Evolutionary conservation across 1,140 invertebrate genomes (phyloP).

Genomic region (Listronotus oregonensis): DNA sequence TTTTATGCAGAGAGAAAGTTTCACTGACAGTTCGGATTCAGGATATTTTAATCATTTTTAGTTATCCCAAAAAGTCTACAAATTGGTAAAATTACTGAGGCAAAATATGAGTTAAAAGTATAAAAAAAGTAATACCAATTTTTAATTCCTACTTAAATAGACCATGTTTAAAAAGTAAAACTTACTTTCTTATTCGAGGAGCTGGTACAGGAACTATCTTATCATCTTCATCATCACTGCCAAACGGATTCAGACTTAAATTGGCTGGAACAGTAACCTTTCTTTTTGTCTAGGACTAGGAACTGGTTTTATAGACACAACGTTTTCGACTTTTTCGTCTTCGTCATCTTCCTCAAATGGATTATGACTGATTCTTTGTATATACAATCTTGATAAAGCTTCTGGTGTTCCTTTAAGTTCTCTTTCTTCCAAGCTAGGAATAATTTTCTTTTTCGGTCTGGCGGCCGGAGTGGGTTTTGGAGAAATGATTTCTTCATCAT

Average conservation of each 20-base stretch:
- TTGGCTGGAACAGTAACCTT: slow-evolving; percentile 50
- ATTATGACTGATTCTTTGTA: slow-evolving; percentile 38
- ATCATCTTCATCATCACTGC: slow-evolving; percentile 67
- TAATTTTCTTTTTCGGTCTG: slow-evolving; percentile 30
- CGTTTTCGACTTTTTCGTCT: slow-evolving; percentile 59
- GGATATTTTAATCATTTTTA: too few species aligned
- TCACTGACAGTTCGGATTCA: too few species aligned
- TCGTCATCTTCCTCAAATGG: slow-evolving; percentile 73
- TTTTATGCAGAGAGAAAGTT: too few species aligned
- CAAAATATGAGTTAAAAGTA: too few species aligned
- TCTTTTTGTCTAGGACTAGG: slow-evolving; percentile 26
- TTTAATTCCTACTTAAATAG: background rate
- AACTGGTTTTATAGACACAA: background rate
- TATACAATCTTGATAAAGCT: slow-evolving; percentile 6
- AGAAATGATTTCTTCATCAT: slow-evolving; percentile 60
- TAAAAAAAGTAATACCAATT: too few species aligned
- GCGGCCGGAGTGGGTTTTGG: slow-evolving; percentile 16
- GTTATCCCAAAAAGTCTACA: too few species aligned
- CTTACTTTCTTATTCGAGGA: slow-evolving; percentile 54
- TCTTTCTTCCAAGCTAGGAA: slow-evolving; percentile 11
- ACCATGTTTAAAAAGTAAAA: background rate
- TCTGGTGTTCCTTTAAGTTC: slow-evolving; percentile 11
- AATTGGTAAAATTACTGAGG: too few species aligned
- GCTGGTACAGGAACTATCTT: slow-evolving; percentile 61
- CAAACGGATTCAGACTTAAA: slow-evolving; percentile 69